Evolutionary conservation across 2,888 invertebrate genomes (phyloP).

Genomic region (Ennomos erosarius): DNA sequence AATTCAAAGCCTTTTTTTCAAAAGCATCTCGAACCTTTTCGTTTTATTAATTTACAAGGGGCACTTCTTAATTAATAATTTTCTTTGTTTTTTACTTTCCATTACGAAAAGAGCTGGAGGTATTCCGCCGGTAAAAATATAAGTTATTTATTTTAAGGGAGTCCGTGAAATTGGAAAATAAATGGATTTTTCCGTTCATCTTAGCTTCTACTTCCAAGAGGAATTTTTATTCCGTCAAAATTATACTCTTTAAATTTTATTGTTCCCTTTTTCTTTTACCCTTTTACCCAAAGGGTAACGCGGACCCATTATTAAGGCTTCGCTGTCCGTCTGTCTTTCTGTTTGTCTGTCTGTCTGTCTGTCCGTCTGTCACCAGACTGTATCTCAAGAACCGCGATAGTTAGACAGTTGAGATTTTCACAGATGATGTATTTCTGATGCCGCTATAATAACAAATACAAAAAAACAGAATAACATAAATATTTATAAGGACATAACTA

Average conservation of each 20-base stretch:
- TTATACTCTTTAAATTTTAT: constrained; percentile 13
- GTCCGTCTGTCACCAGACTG: too few relatives aligned
- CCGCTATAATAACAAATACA: too few relatives aligned
- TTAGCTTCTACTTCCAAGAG: background rate
- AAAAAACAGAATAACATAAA: too few relatives aligned
- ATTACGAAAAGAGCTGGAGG: constrained; percentile 32
- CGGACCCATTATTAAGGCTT: too few relatives aligned
- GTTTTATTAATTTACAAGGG: constrained; percentile 43
- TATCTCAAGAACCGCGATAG: too few relatives aligned
- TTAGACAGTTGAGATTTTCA: too few relatives aligned
- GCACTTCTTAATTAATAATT: constrained; percentile 42
- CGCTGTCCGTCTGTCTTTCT: too few relatives aligned
- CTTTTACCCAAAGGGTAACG: too few relatives aligned
- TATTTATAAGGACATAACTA: too few relatives aligned
- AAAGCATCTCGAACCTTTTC: constrained; percentile 37
- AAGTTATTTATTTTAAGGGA: constrained; percentile 31
- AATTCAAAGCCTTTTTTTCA: constrained; percentile 36
- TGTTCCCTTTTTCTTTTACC: background rate
- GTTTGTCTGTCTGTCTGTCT: too few relatives aligned
- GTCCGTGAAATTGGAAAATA: constrained; percentile 26
- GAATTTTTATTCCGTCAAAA: constrained; percentile 9
- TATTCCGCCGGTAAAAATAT: constrained; percentile 32
- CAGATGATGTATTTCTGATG: too few relatives aligned
- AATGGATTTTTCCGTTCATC: constrained; percentile 23
- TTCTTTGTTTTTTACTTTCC: constrained; percentile 43